Evolutionary conservation across 37 sponge, comb jelly and placozoan genomes (phyloP), one percentile per base, ranked within the genome.

Genomic region (Beroe ovata): DNA sequence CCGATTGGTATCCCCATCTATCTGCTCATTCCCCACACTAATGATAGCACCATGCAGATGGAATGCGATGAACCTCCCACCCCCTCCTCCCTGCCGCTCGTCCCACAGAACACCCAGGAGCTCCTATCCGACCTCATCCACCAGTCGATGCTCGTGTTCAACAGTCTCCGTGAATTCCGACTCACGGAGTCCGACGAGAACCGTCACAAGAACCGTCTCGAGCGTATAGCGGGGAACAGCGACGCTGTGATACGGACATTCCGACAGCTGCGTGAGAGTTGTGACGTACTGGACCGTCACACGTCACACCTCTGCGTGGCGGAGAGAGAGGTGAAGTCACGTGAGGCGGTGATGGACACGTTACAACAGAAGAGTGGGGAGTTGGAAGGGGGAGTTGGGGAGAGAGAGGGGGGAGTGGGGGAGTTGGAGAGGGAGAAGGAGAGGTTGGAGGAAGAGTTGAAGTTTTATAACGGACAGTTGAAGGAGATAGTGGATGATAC

Each of bases 391-490:
- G 63, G 19, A 16, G 21, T n/a, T 14, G 63, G 29, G 11, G 54
- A 25, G 29, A 23, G 29, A 4, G 29, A 25, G 29, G 63, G 28
- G 6, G 63, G 63, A 16, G 20, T 42, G 22, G 26, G 22, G 20
- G 47, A 40, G 38, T 36, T 77, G 47, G 84, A 77, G 84, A 77
- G 41, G 28, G 84, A 77, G 54, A 77, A 42, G 84, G n/a, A 20
- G 21, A 23, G n/a, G 54, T 40, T 77, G 8, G 54, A 42, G 84
- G 38, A 23, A 25, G 84, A 77, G 54, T 41, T 77, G 25, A 23
- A 38, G 84, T 77, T 77, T 41, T 77, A 77, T 77, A 77, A 77
- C 33, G 84, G 28, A 36, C 84, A 77, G 54, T 77, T 77, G 47
- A 77, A 77, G 84, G 84, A 77, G 47, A 36, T 77, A 36, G 54